A percentile compares a stretch with the other conserved stretches of the same genome.
phyloP scores from a whole-genome alignment of 1,140 invertebrate genomes.

The Caenorhabditis elegans region WBcel235 BX284604.4:8609501-8610000 shows the following conservation, averaged over 20 bases:
- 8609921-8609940: slow-evolving; percentile 2
- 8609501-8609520: neutral
- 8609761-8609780: neutral
- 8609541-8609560: slow-evolving; percentile 13
- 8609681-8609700: slow-evolving; percentile 10
- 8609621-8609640: too few relatives aligned
- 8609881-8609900: slow-evolving; percentile 16
- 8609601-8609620: neutral
- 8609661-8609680: slow-evolving; percentile 19
- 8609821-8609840: neutral
- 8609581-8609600: slow-evolving; percentile 16
- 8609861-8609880: slow-evolving; percentile 4
- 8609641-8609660: neutral
- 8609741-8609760: too few relatives aligned
- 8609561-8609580: neutral
- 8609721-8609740: neutral
- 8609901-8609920: neutral
- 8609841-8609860: neutral
- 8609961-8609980: too few relatives aligned
- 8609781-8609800: slow-evolving; percentile 2
- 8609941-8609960: too few relatives aligned
- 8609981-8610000: too few relatives aligned
- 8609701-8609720: slow-evolving; percentile 26
- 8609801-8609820: slow-evolving; percentile 7
- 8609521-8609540: neutral